These are phyloP conservation scores for Cantharis nigra DNA, from an alignment of 2,888 invertebrate genomes.

Conservation along the genomic window DNA sequence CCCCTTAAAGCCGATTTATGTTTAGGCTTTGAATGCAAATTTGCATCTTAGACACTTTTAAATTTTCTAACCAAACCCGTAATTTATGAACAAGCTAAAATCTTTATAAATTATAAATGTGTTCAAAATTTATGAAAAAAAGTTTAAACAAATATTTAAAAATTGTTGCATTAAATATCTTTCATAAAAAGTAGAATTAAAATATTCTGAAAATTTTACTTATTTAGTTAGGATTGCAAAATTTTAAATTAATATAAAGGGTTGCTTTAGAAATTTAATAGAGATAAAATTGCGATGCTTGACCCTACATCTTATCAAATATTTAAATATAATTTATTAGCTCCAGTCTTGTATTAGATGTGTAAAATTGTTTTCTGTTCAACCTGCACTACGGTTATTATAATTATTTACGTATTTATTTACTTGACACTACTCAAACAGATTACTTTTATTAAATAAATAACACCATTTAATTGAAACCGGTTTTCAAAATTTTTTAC, in stretches of 20 bases:
- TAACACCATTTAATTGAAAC: not conserved
- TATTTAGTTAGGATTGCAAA: not conserved
- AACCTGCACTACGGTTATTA: not conserved
- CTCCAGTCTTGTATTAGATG: not conserved
- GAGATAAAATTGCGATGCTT: not conserved
- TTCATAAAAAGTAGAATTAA: not conserved
- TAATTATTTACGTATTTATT: not conserved
- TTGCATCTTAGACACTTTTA: conserved; percentile 38
- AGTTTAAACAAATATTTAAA: not conserved
- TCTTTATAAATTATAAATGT: conserved; percentile 13
- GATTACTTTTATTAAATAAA: not conserved
- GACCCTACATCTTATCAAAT: not conserved
- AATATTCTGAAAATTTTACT: not conserved
- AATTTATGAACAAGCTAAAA: conserved; percentile 20
- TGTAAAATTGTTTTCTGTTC: not conserved
- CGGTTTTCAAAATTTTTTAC: not conserved
- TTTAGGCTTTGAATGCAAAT: conserved; percentile 45
- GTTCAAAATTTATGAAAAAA: not conserved
- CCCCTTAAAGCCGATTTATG: conserved; percentile 49
- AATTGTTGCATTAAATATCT: not conserved
- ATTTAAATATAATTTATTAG: not conserved
- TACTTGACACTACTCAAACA: not conserved
- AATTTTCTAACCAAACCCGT: conserved; percentile 20
- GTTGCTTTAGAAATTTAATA: not conserved
- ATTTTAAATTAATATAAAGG: not conserved